phyloP scores from a whole-genome alignment of 92 coral and sea anemone genomes.

The Micromussa lordhowensis region DNA sequence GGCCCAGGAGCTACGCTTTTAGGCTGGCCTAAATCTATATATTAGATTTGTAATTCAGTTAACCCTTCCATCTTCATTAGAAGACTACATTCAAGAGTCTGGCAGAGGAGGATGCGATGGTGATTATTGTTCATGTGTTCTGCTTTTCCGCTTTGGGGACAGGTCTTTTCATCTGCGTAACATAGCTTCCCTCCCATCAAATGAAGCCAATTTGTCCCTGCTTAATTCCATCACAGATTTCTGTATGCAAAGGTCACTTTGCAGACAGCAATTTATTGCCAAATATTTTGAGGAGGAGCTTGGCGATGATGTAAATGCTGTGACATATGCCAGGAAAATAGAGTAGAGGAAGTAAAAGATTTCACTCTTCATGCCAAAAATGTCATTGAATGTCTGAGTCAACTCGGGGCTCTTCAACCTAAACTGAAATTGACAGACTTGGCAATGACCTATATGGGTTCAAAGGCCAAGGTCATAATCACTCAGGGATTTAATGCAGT shows the following conservation, averaged over 20 bases:
- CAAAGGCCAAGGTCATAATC: constrained; percentile 42
- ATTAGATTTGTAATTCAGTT: constrained; percentile 41
- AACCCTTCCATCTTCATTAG: constrained; percentile 35
- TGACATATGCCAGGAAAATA: constrained; percentile 47
- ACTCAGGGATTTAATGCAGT: constrained; percentile 27
- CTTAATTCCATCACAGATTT: constrained; percentile 38
- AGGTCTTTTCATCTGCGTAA: constrained; percentile 44
- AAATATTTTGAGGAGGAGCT: constrained; percentile 44
- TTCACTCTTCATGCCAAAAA: constrained; percentile 35
- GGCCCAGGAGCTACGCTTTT: too few species aligned
- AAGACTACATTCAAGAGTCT: constrained; percentile 46
- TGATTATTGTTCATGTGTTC: constrained; percentile 33
- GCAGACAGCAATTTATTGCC: constrained; percentile 31
- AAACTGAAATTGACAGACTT: constrained; percentile 37
- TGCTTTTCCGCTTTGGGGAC: constrained; percentile 39
- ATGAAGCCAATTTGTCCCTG: constrained; percentile 10
- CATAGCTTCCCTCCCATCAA: background rate
- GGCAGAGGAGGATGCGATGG: constrained; percentile 62
- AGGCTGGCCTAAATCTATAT: too few species aligned
- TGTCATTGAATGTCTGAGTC: constrained; percentile 27
- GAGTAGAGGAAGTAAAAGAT: constrained; percentile 30
- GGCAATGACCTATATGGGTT: constrained; percentile 55
- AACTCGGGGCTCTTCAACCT: constrained; percentile 15
- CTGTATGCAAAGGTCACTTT: constrained; percentile 39
- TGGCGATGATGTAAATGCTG: constrained; percentile 32